Percentiles rank a stretch among this genome's conserved stretches.
These are phyloP conservation scores for Amorpha juglandis DNA, from an alignment of 2,888 invertebrate genomes.

Conservation along the genomic window DNA sequence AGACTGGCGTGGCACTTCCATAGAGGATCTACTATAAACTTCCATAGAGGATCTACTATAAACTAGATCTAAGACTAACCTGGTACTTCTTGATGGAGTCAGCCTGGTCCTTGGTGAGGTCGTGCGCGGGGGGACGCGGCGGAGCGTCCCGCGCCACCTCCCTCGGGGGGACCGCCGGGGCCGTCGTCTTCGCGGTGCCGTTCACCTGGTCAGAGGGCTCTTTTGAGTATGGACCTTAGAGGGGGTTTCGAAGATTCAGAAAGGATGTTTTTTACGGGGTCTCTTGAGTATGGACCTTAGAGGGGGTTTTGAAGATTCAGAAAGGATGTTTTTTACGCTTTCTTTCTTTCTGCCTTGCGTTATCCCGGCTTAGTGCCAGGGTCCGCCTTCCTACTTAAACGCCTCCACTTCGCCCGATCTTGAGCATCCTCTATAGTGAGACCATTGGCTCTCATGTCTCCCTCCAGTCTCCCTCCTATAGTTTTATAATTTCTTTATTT, in stretches of 20 bases:
- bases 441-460: too few relatives aligned
- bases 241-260: not conserved
- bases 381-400: too few relatives aligned
- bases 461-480: too few relatives aligned
- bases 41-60: too few relatives aligned
- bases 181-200: slow-evolving; percentile 85
- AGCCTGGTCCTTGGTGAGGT: slow-evolving; percentile 93
- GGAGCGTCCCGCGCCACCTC: slow-evolving; percentile 77
- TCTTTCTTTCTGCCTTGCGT: too few relatives aligned
- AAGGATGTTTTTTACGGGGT: not conserved
- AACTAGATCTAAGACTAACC: slow-evolving; percentile 73
- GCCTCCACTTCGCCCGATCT: too few relatives aligned
- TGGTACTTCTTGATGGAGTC: slow-evolving; percentile 97
- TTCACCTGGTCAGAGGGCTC: slow-evolving; percentile 66
- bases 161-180: slow-evolving; percentile 86
- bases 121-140: slow-evolving; percentile 78
- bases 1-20: too few relatives aligned
- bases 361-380: too few relatives aligned
- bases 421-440: too few relatives aligned
- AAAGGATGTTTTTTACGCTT: not conserved
- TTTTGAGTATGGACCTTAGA: not conserved
- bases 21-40: too few relatives aligned
- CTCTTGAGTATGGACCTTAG: not conserved
- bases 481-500: too few relatives aligned
- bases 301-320: not conserved